Percentiles rank a stretch among this genome's conserved stretches.
phyloP scores from a whole-genome alignment of 2,797 vertebrate species.

The Cirrhinus molitorella region DNA sequence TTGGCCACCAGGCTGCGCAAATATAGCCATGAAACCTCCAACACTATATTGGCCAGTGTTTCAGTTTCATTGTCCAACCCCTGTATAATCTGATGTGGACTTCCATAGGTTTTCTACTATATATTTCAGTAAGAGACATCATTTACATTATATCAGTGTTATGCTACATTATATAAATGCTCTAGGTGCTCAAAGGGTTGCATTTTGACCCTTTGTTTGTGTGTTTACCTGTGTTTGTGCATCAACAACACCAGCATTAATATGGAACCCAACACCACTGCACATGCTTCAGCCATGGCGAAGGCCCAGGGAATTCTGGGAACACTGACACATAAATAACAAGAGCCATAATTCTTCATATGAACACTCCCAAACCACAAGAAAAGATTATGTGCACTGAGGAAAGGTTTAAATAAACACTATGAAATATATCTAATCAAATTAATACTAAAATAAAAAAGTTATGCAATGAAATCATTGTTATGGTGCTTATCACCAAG shows the following conservation, averaged over 20 bases:
- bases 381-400: not conserved
- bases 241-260: slow-evolving; percentile 93
- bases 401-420: slow-evolving; percentile 59
- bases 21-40: no score
- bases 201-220: not conserved
- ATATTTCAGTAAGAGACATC: no score
- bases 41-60: no score
- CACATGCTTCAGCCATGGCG: slow-evolving; percentile 96
- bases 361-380: not conserved
- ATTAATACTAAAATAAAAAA: not conserved
- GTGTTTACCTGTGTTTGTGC: slow-evolving; percentile 92
- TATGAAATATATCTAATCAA: not conserved
- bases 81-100: no score
- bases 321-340: slow-evolving; percentile 78
- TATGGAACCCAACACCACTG: slow-evolving; percentile 91
- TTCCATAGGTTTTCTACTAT: no score
- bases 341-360: slow-evolving; percentile 46
- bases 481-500: not conserved
- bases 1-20: no score
- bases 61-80: no score
- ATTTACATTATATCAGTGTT: not conserved
- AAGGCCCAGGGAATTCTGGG: slow-evolving; percentile 98
- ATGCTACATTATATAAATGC: not conserved
- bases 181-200: not conserved
- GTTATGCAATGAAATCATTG: not conserved